Evolutionary conservation across 1,140 invertebrate species (phyloP), one percentile per base, ranked within the genome.

Genomic region (Calephelis virginiensis): DNA sequence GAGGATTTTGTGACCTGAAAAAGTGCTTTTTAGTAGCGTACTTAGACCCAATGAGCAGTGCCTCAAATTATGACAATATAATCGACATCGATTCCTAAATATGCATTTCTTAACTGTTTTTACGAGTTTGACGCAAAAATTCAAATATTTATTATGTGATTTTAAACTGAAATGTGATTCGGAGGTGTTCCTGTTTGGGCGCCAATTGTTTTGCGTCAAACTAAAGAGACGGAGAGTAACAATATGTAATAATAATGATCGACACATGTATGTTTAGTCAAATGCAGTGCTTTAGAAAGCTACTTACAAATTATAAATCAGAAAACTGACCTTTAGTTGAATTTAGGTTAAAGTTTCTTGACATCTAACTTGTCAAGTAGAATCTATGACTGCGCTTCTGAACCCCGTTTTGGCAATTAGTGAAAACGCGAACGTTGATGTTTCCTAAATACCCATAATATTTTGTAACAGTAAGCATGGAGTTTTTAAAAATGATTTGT

Each of bases 21-120:
- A 82, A 86, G 86, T 85, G 84, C 83, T 84, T 85, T 81, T 82
- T 68, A 68, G 71, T 76, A 76, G 74, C n/a, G 38, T 73, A 67
- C 67, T 68, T 70, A 73, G 65, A 68, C 12, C 59, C 46, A 71
- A 60, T 46, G 67, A 72, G 72, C 72, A 69, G 72, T 74, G 72
- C 72, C 72, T 74, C 72, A 38, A 63, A 56, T 37, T 70, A 69
- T 68, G 71, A 73, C 71, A 73, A 68, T 73, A 70, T 70, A 63
- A 45, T 62, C 10, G 63, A 73, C 49, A 13, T 53, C 40, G 63
- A 64, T 64, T 47, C 61, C 61, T 63, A 56, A 64, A 53, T 64
- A 40, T 64, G 50, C 50, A 50, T 50, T 50, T 50, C 46, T 17
- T 43, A 50, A 64, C 48, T 64, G 48, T 63, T 47, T 64, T 48